Evolutionary conservation across 1,140 invertebrate species (phyloP), one percentile per base, ranked within the genome.

Genomic region (Drosophila sechellia): DNA sequence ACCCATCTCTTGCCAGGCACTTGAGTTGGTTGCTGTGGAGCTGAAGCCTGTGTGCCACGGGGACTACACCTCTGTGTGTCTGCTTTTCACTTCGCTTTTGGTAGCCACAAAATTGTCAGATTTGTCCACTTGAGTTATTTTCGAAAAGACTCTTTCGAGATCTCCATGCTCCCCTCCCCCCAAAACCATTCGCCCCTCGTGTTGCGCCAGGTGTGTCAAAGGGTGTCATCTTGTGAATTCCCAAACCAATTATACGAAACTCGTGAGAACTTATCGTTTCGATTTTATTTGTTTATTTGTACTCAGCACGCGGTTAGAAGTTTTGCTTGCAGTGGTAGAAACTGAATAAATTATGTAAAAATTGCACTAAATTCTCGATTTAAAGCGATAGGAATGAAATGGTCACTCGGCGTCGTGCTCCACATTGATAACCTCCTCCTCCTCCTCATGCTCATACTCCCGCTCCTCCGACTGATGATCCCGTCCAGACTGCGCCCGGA

Each of bases 361-460:
- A 89, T 89, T 89, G 84, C 84, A 89, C 84, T 89, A 89, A 73
- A 80, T 79, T 86, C 53, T 63, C 49, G 48, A 52, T 52, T 81
- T 81, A 71, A 83, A 83, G 81, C 81, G 65, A 64, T 77, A 73
- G 81, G 81, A 84, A 83, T 31, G 31, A 66, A 71, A 56, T 60
- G 73, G 60, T 66, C 60, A 65, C 43, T 71, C 55, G 42, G 93
- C 93, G 22, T 95, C 95, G 63, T 95, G 95, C 70, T 96, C 95
- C 2, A 96, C 96, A 77, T 96, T 96, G 85, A 96, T 96, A 81
- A 96, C 95, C 85, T 96, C 95, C 80, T 96, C 95, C 6, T 94
- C 69, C 6, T 52, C 54, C 4, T 50, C 15, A 0, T 11, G n/a
- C 10, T 66, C 35, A 37, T 37, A 1, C 27, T 10, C 31, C 27